Evolutionary conservation across 2,888 invertebrate genomes (phyloP).

Genomic region (Idaea straminata): DNA sequence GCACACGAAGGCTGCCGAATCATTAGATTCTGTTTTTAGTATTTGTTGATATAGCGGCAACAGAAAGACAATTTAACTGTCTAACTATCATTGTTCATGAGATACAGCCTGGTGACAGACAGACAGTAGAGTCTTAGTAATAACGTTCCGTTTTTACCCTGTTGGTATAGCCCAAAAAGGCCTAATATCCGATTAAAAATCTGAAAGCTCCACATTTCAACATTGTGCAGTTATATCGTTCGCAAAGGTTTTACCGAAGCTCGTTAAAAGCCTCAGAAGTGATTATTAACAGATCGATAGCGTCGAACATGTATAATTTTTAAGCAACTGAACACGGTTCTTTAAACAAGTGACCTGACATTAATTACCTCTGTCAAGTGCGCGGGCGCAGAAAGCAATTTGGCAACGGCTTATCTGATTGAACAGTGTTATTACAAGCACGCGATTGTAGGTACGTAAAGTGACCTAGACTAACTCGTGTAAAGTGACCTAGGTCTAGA

Average conservation of each 20-base stretch:
- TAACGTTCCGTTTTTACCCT: too few species aligned
- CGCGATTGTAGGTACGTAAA: not conserved
- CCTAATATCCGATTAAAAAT: not conserved
- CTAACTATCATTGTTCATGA: too few species aligned
- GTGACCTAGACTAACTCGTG: not conserved
- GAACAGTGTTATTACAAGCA: not conserved
- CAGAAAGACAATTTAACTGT: too few species aligned
- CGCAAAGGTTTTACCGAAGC: not conserved
- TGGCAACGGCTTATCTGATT: not conserved
- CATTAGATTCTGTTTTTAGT: constrained; percentile 35
- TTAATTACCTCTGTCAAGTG: not conserved
- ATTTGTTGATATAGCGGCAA: too few species aligned
- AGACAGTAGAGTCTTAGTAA: too few species aligned
- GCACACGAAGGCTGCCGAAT: too few species aligned
- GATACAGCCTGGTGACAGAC: too few species aligned
- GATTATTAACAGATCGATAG: not conserved
- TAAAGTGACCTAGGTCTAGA: not conserved
- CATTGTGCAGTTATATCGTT: not conserved
- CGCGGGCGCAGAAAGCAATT: not conserved
- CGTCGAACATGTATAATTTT: not conserved
- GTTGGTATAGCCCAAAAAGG: not conserved
- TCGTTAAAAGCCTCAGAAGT: not conserved
- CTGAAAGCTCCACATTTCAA: not conserved
- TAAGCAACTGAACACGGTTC: not conserved
- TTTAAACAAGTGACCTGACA: not conserved